phyloP scores from a whole-genome alignment of 2,888 invertebrate species.

The Drosophila stalkeri region DNA sequence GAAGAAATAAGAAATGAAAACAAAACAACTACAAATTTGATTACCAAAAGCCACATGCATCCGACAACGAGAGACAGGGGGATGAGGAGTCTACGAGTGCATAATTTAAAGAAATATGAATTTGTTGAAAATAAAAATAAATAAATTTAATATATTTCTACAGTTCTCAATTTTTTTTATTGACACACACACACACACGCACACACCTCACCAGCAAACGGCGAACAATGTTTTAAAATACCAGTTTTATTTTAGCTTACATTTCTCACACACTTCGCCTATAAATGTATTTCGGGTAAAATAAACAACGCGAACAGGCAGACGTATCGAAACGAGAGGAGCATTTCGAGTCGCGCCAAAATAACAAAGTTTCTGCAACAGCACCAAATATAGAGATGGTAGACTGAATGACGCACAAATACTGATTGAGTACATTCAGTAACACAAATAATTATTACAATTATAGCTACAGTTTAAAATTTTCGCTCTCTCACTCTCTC shows the following conservation, averaged over 20 bases:
- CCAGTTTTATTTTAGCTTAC: constrained; percentile 47
- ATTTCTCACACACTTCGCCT: constrained; percentile 40
- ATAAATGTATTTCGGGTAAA: constrained; percentile 64
- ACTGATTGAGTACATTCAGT: neutral
- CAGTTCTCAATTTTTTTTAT: constrained; percentile 35
- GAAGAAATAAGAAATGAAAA: too few species aligned
- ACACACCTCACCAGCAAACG: constrained; percentile 14
- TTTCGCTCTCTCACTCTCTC: too few species aligned
- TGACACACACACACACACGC: too few species aligned
- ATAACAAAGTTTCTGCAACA: constrained; percentile 60
- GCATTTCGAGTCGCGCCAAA: constrained; percentile 36
- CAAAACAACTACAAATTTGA: constrained; percentile 1
- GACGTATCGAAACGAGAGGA: constrained; percentile 43
- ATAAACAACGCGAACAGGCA: constrained; percentile 31
- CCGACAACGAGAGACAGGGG: constrained; percentile 28
- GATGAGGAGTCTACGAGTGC: constrained; percentile 18
- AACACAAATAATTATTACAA: neutral
- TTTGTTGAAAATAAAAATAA: constrained; percentile 34
- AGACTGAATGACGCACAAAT: neutral
- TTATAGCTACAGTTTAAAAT: too few species aligned
- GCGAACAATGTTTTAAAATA: constrained; percentile 45
- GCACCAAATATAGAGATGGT: constrained; percentile 24
- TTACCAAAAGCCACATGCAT: constrained; percentile 55
- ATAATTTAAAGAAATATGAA: constrained; percentile 35
- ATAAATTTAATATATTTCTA: constrained; percentile 24